Evolutionary conservation across 2,797 vertebrate species (phyloP).

Genomic region (Sebastes miniatus): DNA sequence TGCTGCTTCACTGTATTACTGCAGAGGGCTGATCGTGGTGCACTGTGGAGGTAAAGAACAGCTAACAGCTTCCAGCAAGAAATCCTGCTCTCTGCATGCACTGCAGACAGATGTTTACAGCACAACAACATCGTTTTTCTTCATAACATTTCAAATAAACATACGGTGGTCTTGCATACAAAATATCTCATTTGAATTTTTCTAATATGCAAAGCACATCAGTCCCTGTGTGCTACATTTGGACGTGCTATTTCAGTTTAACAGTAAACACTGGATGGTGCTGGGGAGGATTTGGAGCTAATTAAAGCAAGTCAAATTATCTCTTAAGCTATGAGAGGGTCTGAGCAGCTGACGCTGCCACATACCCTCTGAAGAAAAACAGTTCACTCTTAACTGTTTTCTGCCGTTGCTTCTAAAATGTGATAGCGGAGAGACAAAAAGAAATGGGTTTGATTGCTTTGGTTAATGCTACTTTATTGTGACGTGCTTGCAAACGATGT

Average conservation of each 20-base stretch:
- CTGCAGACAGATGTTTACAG: background rate
- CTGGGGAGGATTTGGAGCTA: slow-evolving; percentile 38
- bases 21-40: background rate
- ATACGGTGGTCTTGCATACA: background rate
- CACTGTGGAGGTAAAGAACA: background rate
- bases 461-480: background rate
- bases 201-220: background rate
- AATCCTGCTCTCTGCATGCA: background rate
- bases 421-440: background rate
- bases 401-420: background rate
- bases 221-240: background rate
- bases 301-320: slow-evolving; percentile 44
- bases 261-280: slow-evolving; percentile 12
- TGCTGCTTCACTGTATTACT: background rate
- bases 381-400: background rate
- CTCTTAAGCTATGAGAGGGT: slow-evolving; percentile 2
- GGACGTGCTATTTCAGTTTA: background rate
- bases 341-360: slow-evolving; percentile 10
- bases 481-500: slow-evolving; percentile 7
- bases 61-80: background rate
- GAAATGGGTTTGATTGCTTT: background rate
- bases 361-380: slow-evolving; percentile 1
- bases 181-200: background rate
- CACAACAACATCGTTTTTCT: background rate
- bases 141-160: background rate